These are phyloP conservation scores for Heliconius erato DNA, from an alignment of 2,888 invertebrate species.

Conservation along the genomic window DNA sequence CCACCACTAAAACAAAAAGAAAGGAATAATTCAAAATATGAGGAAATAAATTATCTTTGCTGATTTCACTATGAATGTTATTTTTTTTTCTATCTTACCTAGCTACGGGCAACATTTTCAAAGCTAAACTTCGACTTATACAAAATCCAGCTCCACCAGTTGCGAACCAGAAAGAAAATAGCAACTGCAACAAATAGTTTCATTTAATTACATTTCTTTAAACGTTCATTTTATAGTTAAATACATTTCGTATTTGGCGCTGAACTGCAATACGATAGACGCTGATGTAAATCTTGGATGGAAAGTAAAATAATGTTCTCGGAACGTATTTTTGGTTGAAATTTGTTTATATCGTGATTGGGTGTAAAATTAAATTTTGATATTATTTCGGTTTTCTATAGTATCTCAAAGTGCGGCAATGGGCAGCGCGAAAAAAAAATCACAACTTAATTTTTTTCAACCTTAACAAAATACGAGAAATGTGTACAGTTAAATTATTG, in stretches of 20 bases:
- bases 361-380: too few relatives aligned
- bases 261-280: neutral
- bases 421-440: too few relatives aligned
- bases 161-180: slow-evolving; percentile 98
- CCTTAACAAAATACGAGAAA: too few relatives aligned
- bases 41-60: neutral
- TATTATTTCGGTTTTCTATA: too few relatives aligned
- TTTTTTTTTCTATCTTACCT: slow-evolving; percentile 83
- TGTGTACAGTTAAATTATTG: too few relatives aligned
- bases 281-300: neutral
- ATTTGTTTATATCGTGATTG: too few relatives aligned
- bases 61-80: neutral
- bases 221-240: neutral
- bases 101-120: slow-evolving; percentile 97
- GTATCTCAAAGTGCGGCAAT: too few relatives aligned
- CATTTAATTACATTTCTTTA: slow-evolving; percentile 32
- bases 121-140: slow-evolving; percentile 95
- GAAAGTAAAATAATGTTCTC: neutral
- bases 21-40: slow-evolving; percentile 19
- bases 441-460: too few relatives aligned
- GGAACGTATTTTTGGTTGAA: too few relatives aligned
- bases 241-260: neutral
- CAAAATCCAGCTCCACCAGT: slow-evolving; percentile 99
- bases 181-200: slow-evolving; percentile 88
- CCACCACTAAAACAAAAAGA: slow-evolving; percentile 90